A percentile compares a stretch with the other conserved stretches of the same genome.
phyloP scores from a whole-genome alignment of 2,888 invertebrate genomes.

The Erynnis tages region DNA sequence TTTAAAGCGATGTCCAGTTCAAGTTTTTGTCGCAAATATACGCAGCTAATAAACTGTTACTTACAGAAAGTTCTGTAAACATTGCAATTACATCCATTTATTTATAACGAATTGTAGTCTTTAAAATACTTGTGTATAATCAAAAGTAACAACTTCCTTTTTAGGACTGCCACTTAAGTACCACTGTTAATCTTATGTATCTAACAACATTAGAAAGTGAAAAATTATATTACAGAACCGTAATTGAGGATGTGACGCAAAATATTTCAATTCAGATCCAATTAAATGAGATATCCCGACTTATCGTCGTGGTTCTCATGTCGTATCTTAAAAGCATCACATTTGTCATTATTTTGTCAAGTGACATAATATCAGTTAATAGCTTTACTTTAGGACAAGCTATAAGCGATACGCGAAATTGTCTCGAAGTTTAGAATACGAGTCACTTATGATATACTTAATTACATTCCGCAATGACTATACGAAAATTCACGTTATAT shows the following conservation, averaged over 20 bases:
- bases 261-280: not conserved
- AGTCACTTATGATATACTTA: too few species aligned
- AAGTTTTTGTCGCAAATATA: too few species aligned
- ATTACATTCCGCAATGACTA: too few species aligned
- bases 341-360: not conserved
- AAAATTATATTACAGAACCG: not conserved
- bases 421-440: too few species aligned
- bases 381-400: not conserved
- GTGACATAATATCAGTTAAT: not conserved
- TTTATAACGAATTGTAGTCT: not conserved
- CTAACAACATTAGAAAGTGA: slow-evolving; percentile 5
- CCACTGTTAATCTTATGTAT: not conserved
- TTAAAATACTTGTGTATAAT: not conserved
- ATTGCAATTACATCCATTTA: not conserved
- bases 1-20: too few species aligned
- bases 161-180: not conserved
- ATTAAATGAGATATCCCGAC: not conserved
- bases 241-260: slow-evolving; percentile 9
- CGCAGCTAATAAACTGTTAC: not conserved
- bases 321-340: slow-evolving; percentile 10
- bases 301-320: not conserved
- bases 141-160: slow-evolving; percentile 3
- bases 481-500: too few species aligned
- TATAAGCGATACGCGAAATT: too few species aligned
- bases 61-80: too few species aligned